Evolutionary conservation across 2,888 invertebrate genomes (phyloP), one percentile per base, ranked within the genome.

Genomic region (Tethea ocularis): DNA sequence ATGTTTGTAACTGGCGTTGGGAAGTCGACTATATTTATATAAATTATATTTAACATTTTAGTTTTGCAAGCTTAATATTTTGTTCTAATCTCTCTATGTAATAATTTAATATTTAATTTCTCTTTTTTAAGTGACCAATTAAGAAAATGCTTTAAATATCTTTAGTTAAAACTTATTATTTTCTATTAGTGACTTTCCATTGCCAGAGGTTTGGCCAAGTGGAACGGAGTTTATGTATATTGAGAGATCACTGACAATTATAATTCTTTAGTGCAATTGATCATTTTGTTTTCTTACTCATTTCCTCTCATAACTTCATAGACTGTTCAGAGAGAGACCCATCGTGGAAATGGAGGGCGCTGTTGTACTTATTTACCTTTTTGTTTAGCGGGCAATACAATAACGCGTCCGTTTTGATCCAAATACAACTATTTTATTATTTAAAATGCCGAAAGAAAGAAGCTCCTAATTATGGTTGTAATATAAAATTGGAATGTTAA

Each of bases 201-300:
- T 15, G 33, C 17, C 56, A 54, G 58, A 38, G 67, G 70, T 71
- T 78, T 83, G 74, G 74, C 77, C 71, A 69, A 66, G 67, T 58
- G 71, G 72, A 72, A 62, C 64, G 68, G 66, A 68, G 64, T 68
- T 68, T 75, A 74, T 80, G 76, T 82, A 80, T 78, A 82, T 82
- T 84, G 76, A 83, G 77, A 82, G 77, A 86, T 88, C 84, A 86
- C 82, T 84, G 83, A 84, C 80, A 88, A 91, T 87, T 91, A 92
- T 84, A 92, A 87, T 87, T 90, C 85, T 90, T 90, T 92, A 92
- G 90, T 89, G 89, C 90, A 91, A 91, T 92, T 88, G 60, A 78
- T 67, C 56, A 17, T 62, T 63, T 77, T 80, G 80, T 85, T 86
- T 86, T 69, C 61, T 69, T 82, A 75, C 20, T 41, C 56, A n/a